These are phyloP conservation scores for Macrosiphum euphorbiae DNA, from an alignment of 2,888 invertebrate genomes.

Conservation along the genomic window DNA sequence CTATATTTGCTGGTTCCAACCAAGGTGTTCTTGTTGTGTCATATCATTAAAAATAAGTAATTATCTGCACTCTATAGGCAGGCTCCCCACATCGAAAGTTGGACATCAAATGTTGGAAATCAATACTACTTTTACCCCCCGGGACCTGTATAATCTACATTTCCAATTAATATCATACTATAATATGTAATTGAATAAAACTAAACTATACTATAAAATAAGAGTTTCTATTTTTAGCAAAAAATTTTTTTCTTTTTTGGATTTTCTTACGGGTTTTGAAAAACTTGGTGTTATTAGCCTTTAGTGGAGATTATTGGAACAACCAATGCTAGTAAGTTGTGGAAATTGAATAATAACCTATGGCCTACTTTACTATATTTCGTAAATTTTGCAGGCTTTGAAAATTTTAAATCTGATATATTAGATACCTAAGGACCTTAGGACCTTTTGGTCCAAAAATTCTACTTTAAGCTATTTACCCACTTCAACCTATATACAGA, in stretches of 20 bases:
- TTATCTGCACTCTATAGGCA: background rate
- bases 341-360: background rate
- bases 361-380: background rate
- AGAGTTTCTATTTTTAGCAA: background rate
- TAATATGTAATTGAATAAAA: background rate
- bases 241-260: background rate
- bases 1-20: background rate
- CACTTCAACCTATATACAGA: too few relatives aligned
- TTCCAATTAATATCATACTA: background rate
- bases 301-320: too few relatives aligned
- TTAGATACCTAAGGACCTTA: too few relatives aligned
- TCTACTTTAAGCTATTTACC: too few relatives aligned
- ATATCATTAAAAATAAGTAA: background rate
- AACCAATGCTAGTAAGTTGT: too few relatives aligned
- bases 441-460: too few relatives aligned
- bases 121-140: background rate
- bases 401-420: background rate
- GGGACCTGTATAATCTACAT: background rate
- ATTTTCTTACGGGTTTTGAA: background rate
- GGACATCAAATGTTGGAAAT: background rate
- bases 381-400: background rate
- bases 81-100: background rate
- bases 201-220: background rate
- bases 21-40: background rate
- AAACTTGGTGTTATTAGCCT: background rate